These are phyloP conservation scores for Mycalesis mineus DNA, from an alignment of 2,888 invertebrate species.

Conservation along the genomic window DNA sequence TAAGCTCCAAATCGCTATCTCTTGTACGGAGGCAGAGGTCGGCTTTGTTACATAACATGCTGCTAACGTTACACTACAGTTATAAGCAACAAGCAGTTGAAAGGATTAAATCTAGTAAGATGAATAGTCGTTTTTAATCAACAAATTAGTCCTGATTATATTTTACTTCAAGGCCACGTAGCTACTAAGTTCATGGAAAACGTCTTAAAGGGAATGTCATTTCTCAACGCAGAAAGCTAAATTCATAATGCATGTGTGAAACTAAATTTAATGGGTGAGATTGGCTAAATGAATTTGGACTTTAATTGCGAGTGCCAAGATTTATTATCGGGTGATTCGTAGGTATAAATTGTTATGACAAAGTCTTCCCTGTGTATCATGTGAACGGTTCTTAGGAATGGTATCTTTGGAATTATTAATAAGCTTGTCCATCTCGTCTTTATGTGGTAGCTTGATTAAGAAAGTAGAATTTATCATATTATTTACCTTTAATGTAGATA, in stretches of 20 bases:
- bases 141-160: background rate
- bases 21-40: too few relatives aligned
- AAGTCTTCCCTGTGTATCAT: background rate
- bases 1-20: too few relatives aligned
- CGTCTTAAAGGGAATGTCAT: background rate
- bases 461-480: too few relatives aligned
- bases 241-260: slow-evolving; percentile 1
- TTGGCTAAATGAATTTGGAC: background rate
- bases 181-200: background rate
- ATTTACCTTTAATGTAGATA: too few relatives aligned
- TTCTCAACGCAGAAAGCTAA: background rate
- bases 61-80: too few relatives aligned
- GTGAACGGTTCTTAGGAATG: background rate
- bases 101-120: too few relatives aligned
- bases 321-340: background rate
- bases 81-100: too few relatives aligned
- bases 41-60: too few relatives aligned
- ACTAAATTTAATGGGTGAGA: background rate
- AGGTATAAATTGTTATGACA: background rate
- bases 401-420: background rate
- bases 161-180: background rate
- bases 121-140: too few relatives aligned
- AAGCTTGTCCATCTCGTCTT: background rate
- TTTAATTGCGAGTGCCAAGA: background rate
- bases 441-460: background rate